phyloP scores from a whole-genome alignment of 2,797 vertebrate species.

The Tapera naevia region DNA sequence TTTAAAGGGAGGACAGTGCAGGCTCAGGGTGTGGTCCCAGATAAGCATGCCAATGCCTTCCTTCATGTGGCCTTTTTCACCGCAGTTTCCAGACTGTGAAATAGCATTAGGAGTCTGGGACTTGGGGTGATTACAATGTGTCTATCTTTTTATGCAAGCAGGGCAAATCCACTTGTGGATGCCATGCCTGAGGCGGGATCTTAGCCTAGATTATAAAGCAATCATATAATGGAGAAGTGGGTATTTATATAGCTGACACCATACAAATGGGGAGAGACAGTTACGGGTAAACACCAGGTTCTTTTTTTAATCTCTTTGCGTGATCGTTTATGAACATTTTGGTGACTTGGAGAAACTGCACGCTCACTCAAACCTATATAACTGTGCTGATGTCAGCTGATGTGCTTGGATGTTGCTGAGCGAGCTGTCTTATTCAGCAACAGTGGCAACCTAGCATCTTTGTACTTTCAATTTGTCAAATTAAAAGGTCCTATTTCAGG shows the following conservation, averaged over 20 bases:
- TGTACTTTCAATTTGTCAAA: conserved; percentile 9
- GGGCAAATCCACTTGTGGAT: neutral
- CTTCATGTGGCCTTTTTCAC: neutral
- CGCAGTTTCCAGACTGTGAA: neutral
- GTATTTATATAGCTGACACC: neutral
- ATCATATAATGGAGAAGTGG: neutral
- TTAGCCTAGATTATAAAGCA: neutral
- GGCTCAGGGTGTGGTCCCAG: neutral
- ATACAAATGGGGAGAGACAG: neutral
- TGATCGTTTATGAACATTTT: neutral
- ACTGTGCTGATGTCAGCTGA: conserved; percentile 1
- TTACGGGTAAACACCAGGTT: neutral
- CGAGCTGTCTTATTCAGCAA: neutral
- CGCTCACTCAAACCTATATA: neutral
- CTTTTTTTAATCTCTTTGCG: neutral
- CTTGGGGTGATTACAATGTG: neutral
- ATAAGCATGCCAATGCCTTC: neutral
- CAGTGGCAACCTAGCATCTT: neutral
- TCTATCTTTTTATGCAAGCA: neutral
- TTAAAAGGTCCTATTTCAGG: neutral
- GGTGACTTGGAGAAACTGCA: neutral
- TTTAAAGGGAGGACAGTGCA: neutral
- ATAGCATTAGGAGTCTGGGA: neutral
- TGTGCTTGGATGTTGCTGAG: neutral
- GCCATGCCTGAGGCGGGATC: neutral